Percentiles rank a stretch among this genome's conserved stretches.
Evolutionary conservation across 2,113 vertebrate species (phyloP).

Genomic region (Saccopteryx bilineata): DNA sequence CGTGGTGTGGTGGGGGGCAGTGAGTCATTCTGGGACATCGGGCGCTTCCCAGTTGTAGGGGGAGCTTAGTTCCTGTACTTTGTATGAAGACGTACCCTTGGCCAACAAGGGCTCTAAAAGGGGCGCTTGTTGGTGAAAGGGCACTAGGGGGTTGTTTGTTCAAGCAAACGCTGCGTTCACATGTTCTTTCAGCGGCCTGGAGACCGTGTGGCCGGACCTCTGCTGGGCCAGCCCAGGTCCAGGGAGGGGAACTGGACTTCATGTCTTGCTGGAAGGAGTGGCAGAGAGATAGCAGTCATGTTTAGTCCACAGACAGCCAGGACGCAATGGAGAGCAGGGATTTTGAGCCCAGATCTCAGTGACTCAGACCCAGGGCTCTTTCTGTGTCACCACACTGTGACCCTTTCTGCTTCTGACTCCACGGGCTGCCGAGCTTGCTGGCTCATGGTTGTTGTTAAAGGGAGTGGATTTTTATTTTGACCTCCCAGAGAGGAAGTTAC

Average conservation of each 20-base stretch:
- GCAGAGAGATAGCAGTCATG: background rate
- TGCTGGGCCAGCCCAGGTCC: background rate
- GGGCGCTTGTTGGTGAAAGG: background rate
- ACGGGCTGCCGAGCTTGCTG: background rate
- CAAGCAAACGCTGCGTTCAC: background rate
- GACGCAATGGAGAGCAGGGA: background rate
- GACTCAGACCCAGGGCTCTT: background rate
- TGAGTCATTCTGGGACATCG: background rate
- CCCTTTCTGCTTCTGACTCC: constrained; percentile 25
- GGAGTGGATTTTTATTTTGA: constrained; percentile 19
- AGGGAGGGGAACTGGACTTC: background rate
- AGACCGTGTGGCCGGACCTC: background rate
- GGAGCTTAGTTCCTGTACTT: background rate
- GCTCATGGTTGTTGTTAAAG: background rate
- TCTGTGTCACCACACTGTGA: background rate
- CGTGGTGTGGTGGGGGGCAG: background rate
- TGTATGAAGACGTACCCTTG: background rate
- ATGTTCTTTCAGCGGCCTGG: background rate
- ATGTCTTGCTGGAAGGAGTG: background rate
- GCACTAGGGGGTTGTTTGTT: background rate
- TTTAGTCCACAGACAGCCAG: background rate
- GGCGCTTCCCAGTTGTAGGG: background rate
- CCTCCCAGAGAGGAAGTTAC: background rate
- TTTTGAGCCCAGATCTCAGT: background rate
- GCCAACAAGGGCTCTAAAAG: background rate